Evolutionary conservation across 2,797 vertebrate species (phyloP).

Genomic region (Lates japonicus): DNA sequence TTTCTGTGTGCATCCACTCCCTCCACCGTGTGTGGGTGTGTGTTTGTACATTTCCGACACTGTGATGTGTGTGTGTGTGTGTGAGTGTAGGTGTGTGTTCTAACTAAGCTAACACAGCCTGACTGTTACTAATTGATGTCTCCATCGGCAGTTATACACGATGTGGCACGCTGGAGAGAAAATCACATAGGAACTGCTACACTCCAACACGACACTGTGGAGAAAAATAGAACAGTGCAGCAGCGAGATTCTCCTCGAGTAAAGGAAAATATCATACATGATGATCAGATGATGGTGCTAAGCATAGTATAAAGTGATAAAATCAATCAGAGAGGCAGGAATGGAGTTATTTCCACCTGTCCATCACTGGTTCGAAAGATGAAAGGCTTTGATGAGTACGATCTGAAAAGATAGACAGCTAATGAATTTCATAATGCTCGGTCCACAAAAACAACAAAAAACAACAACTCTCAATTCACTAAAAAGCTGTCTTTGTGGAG

Average conservation of each 20-base stretch:
- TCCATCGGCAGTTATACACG: slow-evolving; percentile 66
- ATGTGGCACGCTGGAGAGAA: slow-evolving; percentile 49
- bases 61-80: slow-evolving; percentile 27
- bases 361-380: too few species aligned
- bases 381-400: too few species aligned
- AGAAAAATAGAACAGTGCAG: slow-evolving; percentile 28
- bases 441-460: too few species aligned
- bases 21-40: slow-evolving; percentile 34
- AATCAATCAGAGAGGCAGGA: slow-evolving; percentile 60
- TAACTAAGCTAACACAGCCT: slow-evolving; percentile 78
- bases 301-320: slow-evolving; percentile 34
- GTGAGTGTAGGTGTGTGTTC: slow-evolving; percentile 68
- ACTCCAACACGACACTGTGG: slow-evolving; percentile 19
- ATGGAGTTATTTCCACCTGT: slow-evolving; percentile 51
- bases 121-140: slow-evolving; percentile 82
- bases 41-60: slow-evolving; percentile 50
- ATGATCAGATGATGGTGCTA: slow-evolving; percentile 34
- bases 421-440: too few species aligned
- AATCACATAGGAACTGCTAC: slow-evolving; percentile 48
- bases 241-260: slow-evolving; percentile 38
- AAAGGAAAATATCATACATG: slow-evolving; percentile 27
- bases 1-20: slow-evolving; percentile 45
- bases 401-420: too few species aligned
- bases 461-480: too few species aligned
- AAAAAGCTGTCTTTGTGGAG: too few species aligned